A percentile compares a stretch with the other conserved stretches of the same genome.
Conservation (phyloP, 2,888 invertebrate species). For the Lithophane leautieri region DNA sequence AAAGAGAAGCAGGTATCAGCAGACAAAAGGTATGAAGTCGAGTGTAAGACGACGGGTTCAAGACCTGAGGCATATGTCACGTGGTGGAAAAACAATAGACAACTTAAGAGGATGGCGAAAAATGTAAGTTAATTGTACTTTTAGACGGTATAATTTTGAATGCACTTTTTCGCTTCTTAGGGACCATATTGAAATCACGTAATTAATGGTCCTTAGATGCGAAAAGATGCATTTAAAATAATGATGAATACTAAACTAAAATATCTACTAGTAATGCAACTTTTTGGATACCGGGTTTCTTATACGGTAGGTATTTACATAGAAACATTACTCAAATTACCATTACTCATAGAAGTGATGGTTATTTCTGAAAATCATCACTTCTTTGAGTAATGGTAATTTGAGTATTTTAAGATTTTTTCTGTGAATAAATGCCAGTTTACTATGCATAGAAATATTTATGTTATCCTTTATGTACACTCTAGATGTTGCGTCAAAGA, state of each 20-base stretch:
- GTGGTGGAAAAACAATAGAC: constrained; percentile 97
- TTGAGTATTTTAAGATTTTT: too few relatives aligned
- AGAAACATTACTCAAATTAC: not conserved
- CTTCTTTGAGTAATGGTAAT: too few relatives aligned
- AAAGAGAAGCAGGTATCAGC: constrained; percentile 96
- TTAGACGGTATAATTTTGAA: not conserved
- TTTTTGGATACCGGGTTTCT: not conserved
- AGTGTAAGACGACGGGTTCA: constrained; percentile 96
- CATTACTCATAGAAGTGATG: not conserved
- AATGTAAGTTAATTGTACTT: constrained; percentile 91
- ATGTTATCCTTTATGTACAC: not conserved
- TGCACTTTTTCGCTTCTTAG: not conserved
- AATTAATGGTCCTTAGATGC: not conserved
- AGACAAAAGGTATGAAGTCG: constrained; percentile 96
- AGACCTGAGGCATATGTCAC: constrained; percentile 96
- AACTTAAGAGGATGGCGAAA: constrained; percentile 94
- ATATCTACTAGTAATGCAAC: not conserved
- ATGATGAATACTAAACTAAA: not conserved
- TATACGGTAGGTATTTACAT: not conserved
- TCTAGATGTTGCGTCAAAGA: not conserved
- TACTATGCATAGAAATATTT: not conserved
- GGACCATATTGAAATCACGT: not conserved
- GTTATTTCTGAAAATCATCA: not conserved
- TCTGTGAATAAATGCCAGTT: not conserved
- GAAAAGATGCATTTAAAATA: not conserved